These are phyloP conservation scores for Oncorhynchus kisutch DNA, from an alignment of 2,113 vertebrate species.

Conservation along the genomic window DNA sequence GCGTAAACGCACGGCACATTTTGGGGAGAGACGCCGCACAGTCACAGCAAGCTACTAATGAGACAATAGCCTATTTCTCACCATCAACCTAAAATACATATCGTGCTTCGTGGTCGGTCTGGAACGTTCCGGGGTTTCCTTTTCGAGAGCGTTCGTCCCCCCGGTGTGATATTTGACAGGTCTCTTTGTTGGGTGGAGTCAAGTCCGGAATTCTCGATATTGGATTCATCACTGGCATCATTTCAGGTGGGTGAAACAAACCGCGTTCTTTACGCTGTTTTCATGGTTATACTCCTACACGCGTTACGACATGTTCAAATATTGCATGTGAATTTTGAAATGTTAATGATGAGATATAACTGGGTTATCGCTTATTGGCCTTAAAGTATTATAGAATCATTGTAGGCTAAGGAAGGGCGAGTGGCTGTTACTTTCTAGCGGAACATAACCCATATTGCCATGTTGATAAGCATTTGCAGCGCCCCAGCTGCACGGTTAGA, in stretches of 20 bases:
- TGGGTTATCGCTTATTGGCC: neutral
- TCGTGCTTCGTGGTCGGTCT: constrained; percentile 36
- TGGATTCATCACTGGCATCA: constrained; percentile 53
- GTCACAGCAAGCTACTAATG: constrained; percentile 33
- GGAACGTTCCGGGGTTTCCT: constrained; percentile 66
- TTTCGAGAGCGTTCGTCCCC: constrained; percentile 29
- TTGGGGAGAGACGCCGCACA: constrained; percentile 31
- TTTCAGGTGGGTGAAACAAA: constrained; percentile 67
- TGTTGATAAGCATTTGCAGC: constrained; percentile 28
- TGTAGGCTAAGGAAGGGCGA: no score
- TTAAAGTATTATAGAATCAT: neutral
- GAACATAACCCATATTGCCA: constrained; percentile 16
- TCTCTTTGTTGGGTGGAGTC: constrained; percentile 72
- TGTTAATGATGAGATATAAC: no score
- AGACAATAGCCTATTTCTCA: constrained; percentile 13
- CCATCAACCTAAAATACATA: constrained; percentile 9
- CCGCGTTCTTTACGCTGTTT: neutral
- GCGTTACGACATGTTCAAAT: no score
- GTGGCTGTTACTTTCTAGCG: no score
- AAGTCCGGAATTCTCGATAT: constrained; percentile 63
- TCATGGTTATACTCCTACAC: no score
- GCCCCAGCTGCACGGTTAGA: neutral
- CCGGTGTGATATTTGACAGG: constrained; percentile 62
- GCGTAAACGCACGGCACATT: constrained; percentile 49
- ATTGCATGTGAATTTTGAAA: no score